Conservation (phyloP, 1,140 invertebrate species). For the Procambarus virginalis region DNA sequence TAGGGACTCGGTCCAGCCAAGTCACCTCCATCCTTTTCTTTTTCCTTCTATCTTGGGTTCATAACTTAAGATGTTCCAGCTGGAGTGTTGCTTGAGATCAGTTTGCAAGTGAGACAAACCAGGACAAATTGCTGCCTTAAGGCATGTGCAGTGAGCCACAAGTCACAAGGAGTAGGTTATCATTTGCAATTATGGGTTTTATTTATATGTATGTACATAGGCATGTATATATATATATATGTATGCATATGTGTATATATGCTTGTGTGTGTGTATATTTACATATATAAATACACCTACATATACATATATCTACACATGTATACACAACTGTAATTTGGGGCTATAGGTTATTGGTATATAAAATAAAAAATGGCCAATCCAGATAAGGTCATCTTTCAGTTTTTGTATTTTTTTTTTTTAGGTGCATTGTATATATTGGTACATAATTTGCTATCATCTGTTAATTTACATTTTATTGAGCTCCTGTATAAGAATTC, state of each 20-base stretch:
- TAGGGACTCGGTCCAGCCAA: background rate
- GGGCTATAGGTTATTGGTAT: background rate
- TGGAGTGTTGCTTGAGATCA: slow-evolving; percentile 14
- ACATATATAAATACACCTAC: background rate
- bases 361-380: background rate
- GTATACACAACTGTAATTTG: background rate
- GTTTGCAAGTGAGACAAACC: slow-evolving; percentile 2
- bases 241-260: no score
- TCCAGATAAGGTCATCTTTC: background rate
- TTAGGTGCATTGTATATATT: background rate
- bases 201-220: background rate
- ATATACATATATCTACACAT: background rate
- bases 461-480: background rate
- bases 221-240: no score
- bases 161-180: background rate
- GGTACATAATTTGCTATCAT: background rate
- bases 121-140: background rate
- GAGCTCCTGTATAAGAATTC: background rate
- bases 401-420: background rate
- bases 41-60: slow-evolving; percentile 9
- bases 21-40: background rate
- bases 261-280: no score
- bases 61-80: slow-evolving; percentile 3
- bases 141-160: background rate
- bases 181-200: background rate